Evolutionary conservation across 2,113 vertebrate genomes (phyloP).

Genomic region (Phaetusa simplex): DNA sequence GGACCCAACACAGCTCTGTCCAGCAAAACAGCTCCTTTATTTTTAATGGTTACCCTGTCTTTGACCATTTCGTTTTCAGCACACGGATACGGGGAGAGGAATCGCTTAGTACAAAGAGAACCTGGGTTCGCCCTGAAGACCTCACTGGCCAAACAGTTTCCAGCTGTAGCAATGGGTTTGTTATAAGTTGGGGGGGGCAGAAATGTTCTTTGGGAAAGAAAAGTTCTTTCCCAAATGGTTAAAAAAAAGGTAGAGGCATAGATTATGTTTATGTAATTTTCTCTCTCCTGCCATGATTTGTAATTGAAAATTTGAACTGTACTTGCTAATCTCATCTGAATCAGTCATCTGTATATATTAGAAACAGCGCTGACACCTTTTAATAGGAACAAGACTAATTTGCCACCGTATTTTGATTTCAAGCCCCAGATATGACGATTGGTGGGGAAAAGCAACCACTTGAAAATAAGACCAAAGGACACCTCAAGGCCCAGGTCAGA

Average conservation of each 20-base stretch:
- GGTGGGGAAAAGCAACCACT: neutral
- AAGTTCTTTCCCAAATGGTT: neutral
- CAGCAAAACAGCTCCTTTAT: conserved; percentile 31
- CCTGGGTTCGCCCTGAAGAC: neutral
- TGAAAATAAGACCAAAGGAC: neutral
- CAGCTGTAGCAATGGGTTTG: neutral
- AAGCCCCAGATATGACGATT: neutral
- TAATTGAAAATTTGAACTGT: neutral
- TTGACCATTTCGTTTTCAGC: neutral
- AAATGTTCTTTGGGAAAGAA: neutral
- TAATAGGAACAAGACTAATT: neutral
- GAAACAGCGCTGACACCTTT: neutral
- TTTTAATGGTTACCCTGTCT: neutral
- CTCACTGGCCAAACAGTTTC: neutral
- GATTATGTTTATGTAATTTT: neutral
- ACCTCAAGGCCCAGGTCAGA: conserved; percentile 3
- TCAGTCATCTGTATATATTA: neutral
- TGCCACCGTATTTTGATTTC: neutral
- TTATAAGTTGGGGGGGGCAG: neutral
- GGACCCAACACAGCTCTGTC: neutral
- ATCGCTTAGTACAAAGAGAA: neutral
- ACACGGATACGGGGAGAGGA: neutral
- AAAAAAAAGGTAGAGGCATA: neutral
- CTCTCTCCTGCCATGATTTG: neutral
- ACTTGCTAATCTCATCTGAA: neutral